phyloP scores from a whole-genome alignment of 2,113 vertebrate species.

The Corythornis vintsioides region DNA sequence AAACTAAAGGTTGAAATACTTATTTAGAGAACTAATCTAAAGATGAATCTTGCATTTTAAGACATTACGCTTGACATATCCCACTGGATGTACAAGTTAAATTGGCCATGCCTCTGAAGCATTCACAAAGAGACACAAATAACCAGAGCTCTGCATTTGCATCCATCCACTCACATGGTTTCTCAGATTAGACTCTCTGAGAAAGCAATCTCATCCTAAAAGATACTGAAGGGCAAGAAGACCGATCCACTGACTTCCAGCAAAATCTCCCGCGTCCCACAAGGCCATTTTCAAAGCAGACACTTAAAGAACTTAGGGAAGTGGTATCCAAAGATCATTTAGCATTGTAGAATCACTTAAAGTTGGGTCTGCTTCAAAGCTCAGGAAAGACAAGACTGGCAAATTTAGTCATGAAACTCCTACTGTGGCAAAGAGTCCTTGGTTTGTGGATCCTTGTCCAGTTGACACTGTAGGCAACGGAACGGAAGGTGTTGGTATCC shows the following conservation, averaged over 20 bases:
- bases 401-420: conserved; percentile 65
- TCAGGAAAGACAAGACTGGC: neutral
- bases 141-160: neutral
- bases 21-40: neutral
- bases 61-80: neutral
- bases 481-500: conserved; percentile 55
- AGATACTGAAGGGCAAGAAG: neutral
- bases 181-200: neutral
- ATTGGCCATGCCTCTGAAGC: neutral
- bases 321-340: neutral
- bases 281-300: conserved; percentile 32
- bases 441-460: conserved; percentile 23
- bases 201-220: neutral
- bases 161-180: neutral
- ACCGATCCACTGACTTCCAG: neutral
- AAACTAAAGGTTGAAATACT: neutral
- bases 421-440: conserved; percentile 63
- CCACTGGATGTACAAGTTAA: neutral
- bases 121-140: neutral
- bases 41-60: neutral
- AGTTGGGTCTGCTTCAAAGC: conserved; percentile 44
- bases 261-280: neutral
- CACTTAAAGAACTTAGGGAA: neutral
- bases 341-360: neutral
- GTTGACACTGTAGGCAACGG: neutral